Evolutionary conservation across 2,113 vertebrate genomes (phyloP).

Genomic region (Nothocercus julius): DNA sequence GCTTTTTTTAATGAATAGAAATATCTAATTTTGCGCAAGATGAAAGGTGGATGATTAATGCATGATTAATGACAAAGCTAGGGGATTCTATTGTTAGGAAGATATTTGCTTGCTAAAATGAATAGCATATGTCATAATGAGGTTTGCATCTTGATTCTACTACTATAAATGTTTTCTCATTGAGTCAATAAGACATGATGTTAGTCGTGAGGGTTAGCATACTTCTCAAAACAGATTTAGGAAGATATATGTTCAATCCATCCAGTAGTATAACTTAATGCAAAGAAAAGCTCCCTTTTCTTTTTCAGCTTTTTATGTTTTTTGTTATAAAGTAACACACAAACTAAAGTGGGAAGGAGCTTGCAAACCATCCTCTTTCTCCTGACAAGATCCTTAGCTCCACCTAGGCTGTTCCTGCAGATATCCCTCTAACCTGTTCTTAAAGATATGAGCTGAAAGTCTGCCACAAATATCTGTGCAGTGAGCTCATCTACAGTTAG

Average conservation of each 20-base stretch:
- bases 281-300: not conserved
- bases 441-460: not conserved
- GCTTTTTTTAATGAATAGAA: not conserved
- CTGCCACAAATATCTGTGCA: fast-evolving
- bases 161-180: not conserved
- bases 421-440: not conserved
- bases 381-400: not conserved
- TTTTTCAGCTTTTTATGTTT: not conserved
- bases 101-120: not conserved
- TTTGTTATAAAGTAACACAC: not conserved
- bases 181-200: not conserved
- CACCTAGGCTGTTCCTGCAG: not conserved
- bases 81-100: not conserved
- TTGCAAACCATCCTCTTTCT: not conserved
- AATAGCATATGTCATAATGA: not conserved
- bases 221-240: not conserved
- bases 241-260: not conserved
- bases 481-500: not conserved
- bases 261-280: not conserved
- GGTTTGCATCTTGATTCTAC: not conserved
- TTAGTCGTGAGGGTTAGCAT: not conserved
- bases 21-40: not conserved
- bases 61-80: not conserved
- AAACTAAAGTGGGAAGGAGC: not conserved
- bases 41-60: not conserved